Evolutionary conservation across 2,113 vertebrate genomes (phyloP).

Genomic region (Phylloscopus trochiloides): DNA sequence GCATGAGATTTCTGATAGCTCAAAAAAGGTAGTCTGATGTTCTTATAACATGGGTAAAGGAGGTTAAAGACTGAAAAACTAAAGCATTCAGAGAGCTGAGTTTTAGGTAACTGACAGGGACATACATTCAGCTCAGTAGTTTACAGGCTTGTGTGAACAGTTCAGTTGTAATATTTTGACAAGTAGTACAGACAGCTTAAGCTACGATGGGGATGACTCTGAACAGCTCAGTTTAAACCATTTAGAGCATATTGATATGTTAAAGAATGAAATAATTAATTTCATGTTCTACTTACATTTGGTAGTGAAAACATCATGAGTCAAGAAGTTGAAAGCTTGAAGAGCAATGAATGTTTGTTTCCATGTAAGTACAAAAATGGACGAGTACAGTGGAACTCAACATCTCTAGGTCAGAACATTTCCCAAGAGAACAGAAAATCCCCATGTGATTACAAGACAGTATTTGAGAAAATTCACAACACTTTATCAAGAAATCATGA

Average conservation of each 20-base stretch:
- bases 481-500: not conserved
- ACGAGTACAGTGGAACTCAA: not conserved
- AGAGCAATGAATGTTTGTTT: not conserved
- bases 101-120: not conserved
- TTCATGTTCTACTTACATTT: not conserved
- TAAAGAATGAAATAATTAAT: not conserved
- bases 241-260: not conserved
- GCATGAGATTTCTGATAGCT: not conserved
- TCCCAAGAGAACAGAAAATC: not conserved
- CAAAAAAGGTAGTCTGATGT: not conserved
- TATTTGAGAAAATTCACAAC: not conserved
- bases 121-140: not conserved
- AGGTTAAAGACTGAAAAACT: not conserved
- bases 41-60: not conserved
- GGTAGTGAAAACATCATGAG: not conserved
- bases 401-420: not conserved
- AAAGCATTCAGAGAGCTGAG: not conserved
- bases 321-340: not conserved
- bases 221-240: not conserved
- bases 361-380: not conserved
- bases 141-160: not conserved
- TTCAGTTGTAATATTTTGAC: not conserved
- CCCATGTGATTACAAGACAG: not conserved
- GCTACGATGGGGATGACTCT: not conserved
- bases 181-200: not conserved